Evolutionary conservation across 1,140 invertebrate genomes (phyloP).

Genomic region (Scylla paramamosain): DNA sequence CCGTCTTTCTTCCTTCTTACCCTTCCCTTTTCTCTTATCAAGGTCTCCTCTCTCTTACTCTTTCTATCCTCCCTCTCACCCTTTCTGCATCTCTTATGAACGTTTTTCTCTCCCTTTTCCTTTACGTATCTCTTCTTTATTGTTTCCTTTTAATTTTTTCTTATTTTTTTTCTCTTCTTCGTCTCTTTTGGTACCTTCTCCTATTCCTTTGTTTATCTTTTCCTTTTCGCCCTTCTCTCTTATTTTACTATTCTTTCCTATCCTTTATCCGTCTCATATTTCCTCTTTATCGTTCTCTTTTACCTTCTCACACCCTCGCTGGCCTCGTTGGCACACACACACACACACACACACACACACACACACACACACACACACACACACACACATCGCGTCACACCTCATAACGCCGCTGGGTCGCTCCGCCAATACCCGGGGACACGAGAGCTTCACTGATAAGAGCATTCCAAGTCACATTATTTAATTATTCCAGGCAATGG

Average conservation of each 20-base stretch:
- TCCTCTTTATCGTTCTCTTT: not conserved
- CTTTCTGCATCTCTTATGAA: not conserved
- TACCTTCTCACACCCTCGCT: too few relatives aligned
- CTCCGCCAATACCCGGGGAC: too few relatives aligned
- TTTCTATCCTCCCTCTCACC: too few relatives aligned
- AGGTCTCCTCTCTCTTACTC: too few relatives aligned
- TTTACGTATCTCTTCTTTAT: not conserved
- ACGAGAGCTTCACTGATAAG: not conserved
- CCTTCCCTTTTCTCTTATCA: too few relatives aligned
- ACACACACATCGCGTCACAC: not conserved
- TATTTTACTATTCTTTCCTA: not conserved
- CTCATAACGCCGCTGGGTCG: too few relatives aligned
- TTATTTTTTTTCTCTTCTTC: too few relatives aligned
- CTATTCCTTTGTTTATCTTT: too few relatives aligned
- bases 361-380: constrained; percentile 18
- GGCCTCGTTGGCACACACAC: not conserved
- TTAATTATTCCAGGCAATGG: too few relatives aligned
- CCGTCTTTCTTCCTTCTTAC: too few relatives aligned
- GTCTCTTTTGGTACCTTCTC: too few relatives aligned
- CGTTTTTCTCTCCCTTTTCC: not conserved
- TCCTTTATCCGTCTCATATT: not conserved
- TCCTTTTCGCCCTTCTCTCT: too few relatives aligned
- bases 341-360: constrained; percentile 24
- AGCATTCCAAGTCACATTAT: not conserved
- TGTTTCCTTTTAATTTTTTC: not conserved